A percentile compares a stretch with the other conserved stretches of the same genome.
These are phyloP conservation scores for Xenopus tropicalis DNA, from an alignment of 2,113 vertebrate genomes.

Conservation along the genomic window DNA sequence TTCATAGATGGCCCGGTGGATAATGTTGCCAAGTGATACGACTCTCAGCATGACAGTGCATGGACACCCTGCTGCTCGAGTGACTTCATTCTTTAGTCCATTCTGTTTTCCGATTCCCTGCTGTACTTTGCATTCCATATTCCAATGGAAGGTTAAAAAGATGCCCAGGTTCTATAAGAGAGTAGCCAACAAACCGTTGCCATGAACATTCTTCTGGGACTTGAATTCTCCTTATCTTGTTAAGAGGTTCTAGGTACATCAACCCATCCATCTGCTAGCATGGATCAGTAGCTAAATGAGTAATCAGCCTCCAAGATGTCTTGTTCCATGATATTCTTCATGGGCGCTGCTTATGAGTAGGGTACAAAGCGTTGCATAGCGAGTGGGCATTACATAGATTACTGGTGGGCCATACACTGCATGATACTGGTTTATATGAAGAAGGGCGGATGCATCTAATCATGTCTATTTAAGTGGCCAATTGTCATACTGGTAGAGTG, in stretches of 20 bases:
- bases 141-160: conserved; percentile 85
- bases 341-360: conserved; percentile 56
- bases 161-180: conserved; percentile 65
- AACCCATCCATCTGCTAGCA: conserved; percentile 85
- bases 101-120: conserved; percentile 71
- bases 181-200: background rate
- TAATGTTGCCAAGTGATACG: conserved; percentile 61
- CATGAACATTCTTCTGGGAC: conserved; percentile 76
- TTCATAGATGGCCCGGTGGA: conserved; percentile 51
- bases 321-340: conserved; percentile 54
- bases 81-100: conserved; percentile 76
- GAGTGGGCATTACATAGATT: conserved; percentile 47
- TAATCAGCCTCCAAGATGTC: conserved; percentile 58
- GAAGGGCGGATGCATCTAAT: conserved; percentile 58
- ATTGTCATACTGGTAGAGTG: conserved; percentile 53
- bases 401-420: conserved; percentile 59
- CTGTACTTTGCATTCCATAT: conserved; percentile 72
- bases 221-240: conserved; percentile 81
- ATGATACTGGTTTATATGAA: conserved; percentile 57
- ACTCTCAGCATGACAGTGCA: conserved; percentile 70
- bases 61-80: conserved; percentile 61
- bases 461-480: conserved; percentile 41
- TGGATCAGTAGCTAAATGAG: conserved; percentile 57
- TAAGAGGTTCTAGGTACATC: conserved; percentile 84
- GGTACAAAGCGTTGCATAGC: conserved; percentile 52